Conservation (phyloP, 1,140 invertebrate species). For the Cephus cinctus region DNA sequence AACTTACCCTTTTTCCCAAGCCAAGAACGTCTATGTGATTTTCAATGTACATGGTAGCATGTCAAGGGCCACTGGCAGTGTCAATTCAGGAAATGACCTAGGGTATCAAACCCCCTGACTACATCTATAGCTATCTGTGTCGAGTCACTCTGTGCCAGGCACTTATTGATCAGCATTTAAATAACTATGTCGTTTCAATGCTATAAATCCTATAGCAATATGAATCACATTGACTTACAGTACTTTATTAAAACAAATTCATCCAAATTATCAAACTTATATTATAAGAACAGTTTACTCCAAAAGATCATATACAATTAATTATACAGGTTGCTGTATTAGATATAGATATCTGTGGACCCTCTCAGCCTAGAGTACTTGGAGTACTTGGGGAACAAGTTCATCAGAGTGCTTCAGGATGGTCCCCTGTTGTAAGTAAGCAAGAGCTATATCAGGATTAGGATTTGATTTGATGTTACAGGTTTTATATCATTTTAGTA, state of each 20-base stretch:
- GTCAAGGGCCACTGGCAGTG: slow-evolving; percentile 5
- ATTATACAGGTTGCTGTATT: slow-evolving; percentile 75
- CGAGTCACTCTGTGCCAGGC: slow-evolving; percentile 43
- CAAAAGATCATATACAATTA: not conserved
- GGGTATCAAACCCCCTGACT: slow-evolving; percentile 15
- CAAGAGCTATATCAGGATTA: too few species aligned
- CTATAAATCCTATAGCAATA: slow-evolving; percentile 9
- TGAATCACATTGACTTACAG: too few species aligned
- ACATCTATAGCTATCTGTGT: slow-evolving; percentile 30
- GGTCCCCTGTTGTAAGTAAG: slow-evolving; percentile 87
- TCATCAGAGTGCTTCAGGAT: slow-evolving; percentile 93
- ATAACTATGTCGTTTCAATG: slow-evolving; percentile 9
- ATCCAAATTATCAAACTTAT: too few species aligned
- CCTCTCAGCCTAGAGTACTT: slow-evolving; percentile 73
- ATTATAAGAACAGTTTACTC: slow-evolving; percentile 5
- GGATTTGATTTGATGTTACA: slow-evolving; percentile 9
- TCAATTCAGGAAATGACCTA: slow-evolving; percentile 22
- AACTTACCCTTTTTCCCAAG: slow-evolving; percentile 43
- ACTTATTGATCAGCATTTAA: slow-evolving; percentile 41
- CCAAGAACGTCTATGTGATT: slow-evolving; percentile 49
- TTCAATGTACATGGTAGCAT: slow-evolving; percentile 46
- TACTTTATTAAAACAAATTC: too few species aligned
- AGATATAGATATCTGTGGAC: slow-evolving; percentile 93
- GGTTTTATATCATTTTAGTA: slow-evolving; percentile 59
- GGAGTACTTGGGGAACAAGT: slow-evolving; percentile 76